Evolutionary conservation across 2,888 invertebrate genomes (phyloP), one percentile per base, ranked within the genome.

Genomic region (Liodrosophila aerea): DNA sequence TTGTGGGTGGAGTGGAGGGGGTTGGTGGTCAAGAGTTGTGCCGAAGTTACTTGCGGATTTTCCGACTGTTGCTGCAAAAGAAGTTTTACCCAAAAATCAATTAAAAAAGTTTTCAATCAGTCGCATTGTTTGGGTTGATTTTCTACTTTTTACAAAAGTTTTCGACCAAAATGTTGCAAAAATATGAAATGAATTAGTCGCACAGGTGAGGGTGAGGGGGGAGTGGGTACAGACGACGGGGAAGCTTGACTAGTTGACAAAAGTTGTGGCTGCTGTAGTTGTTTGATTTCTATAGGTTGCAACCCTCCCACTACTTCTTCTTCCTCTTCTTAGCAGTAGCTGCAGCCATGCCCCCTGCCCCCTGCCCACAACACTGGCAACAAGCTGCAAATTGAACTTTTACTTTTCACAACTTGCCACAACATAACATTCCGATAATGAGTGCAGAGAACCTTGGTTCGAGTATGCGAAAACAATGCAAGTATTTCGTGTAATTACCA

Each of bases 71-170:
- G 44, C 52, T 37, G 36, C 7, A 33, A 7, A 41, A 18, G 54
- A 77, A 81, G 62, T 78, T 81, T 64, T 12, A n/a, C n/a, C 12
- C 76, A 70, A 85, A 86, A 88, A 87, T 87, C 84, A 87, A 87
- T 88, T 88, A 87, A 80, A 87, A 86, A 87, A 86, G 73, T 86
- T 88, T 87, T 76, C 78, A 85, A 86, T 86, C 86, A 81, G 82
- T 62, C 73, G 75, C 68, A 84, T 78, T 78, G 84, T 80, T 84
- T 73, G 73, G 52, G 27, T 64, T 62, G 52, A 66, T 64, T 57
- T 57, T 60, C 52, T 44, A 40, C 22, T 22, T 22, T 22, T 22
- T 5, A 22, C 29, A 63, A 70, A 60, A 62, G 12, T 68, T 76
- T 67, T 54, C n/a, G 36, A 44, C 39, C 30, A 73, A 78, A 78